A percentile compares a stretch with the other conserved stretches of the same genome.
Conservation (phyloP, 2,888 invertebrate species). For the Campoplex capitator region DNA sequence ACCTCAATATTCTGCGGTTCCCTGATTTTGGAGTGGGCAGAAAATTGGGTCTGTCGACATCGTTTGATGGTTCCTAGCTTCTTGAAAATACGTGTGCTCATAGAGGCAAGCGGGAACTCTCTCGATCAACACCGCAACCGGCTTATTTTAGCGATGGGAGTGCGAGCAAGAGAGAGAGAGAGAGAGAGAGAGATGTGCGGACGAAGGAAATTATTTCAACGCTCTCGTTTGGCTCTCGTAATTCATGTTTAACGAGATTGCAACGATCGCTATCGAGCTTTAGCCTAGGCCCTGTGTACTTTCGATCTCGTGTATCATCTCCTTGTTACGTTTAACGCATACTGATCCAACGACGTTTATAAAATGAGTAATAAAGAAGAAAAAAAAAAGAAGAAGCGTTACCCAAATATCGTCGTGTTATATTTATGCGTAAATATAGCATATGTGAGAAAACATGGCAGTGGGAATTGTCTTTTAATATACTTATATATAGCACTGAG, state of each 20-base stretch:
- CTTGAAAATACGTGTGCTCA: conserved; percentile 17
- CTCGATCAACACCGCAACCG: conserved; percentile 36
- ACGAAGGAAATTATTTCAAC: conserved; percentile 55
- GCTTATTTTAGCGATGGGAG: conserved; percentile 51
- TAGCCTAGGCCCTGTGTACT: conserved; percentile 4
- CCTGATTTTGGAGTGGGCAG: conserved; percentile 9
- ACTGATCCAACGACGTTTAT: neutral
- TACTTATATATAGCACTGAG: conserved; percentile 14
- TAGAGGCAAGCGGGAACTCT: conserved; percentile 6
- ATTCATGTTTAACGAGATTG: conserved; percentile 63
- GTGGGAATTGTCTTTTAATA: conserved; percentile 39
- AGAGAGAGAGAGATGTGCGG: conserved; percentile 13
- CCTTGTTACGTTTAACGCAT: conserved; percentile 36
- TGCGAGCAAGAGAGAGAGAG: conserved; percentile 6
- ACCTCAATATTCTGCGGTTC: conserved; percentile 16
- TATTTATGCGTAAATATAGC: neutral
- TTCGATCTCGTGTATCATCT: conserved; percentile 31
- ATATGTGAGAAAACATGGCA: neutral
- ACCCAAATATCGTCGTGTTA: conserved; percentile 1
- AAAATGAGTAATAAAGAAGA: neutral
- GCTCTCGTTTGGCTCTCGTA: conserved; percentile 51
- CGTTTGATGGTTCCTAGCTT: conserved; percentile 39
- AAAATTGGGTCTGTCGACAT: conserved; percentile 26
- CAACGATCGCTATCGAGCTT: conserved; percentile 47
- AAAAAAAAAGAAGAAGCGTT: conserved; percentile 1